phyloP scores from a whole-genome alignment of 2,888 invertebrate species.

The Melitaea athalia region DNA sequence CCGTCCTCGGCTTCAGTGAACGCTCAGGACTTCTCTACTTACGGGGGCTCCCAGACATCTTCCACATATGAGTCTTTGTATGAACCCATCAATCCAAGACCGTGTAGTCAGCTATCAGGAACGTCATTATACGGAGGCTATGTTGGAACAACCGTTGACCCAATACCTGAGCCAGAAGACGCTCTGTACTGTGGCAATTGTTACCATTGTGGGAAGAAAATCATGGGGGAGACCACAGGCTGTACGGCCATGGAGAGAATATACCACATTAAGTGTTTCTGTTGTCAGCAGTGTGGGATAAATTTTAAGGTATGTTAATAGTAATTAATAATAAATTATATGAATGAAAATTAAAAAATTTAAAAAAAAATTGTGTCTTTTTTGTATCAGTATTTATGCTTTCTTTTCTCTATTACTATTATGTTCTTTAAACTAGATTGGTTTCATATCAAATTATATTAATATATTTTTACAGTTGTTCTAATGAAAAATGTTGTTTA shows the following conservation, averaged over 20 bases:
- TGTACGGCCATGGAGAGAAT: constrained; percentile 99
- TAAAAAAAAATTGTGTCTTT: too few relatives aligned
- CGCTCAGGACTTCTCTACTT: constrained; percentile 81
- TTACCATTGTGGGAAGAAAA: constrained; percentile 94
- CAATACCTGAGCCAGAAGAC: constrained; percentile 87
- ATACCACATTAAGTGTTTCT: constrained; percentile 97
- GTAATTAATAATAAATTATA: background rate
- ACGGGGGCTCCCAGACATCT: constrained; percentile 83
- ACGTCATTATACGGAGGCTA: constrained; percentile 83
- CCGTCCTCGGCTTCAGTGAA: constrained; percentile 77
- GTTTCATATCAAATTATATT: too few relatives aligned
- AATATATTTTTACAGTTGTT: background rate
- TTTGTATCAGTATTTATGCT: background rate
- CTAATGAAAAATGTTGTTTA: background rate
- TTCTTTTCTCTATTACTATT: background rate
- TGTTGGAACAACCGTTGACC: constrained; percentile 89
- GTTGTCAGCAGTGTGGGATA: constrained; percentile 94
- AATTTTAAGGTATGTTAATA: constrained; percentile 85
- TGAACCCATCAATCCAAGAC: constrained; percentile 84
- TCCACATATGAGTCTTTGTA: constrained; percentile 85
- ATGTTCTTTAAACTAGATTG: too few relatives aligned
- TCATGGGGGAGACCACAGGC: constrained; percentile 96
- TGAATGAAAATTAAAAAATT: too few relatives aligned
- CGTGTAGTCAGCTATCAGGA: constrained; percentile 83
- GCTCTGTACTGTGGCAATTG: constrained; percentile 93